These are phyloP conservation scores for Ceratosolen solmsi DNA, from an alignment of 1,140 invertebrate species.

Conservation along the genomic window DNA sequence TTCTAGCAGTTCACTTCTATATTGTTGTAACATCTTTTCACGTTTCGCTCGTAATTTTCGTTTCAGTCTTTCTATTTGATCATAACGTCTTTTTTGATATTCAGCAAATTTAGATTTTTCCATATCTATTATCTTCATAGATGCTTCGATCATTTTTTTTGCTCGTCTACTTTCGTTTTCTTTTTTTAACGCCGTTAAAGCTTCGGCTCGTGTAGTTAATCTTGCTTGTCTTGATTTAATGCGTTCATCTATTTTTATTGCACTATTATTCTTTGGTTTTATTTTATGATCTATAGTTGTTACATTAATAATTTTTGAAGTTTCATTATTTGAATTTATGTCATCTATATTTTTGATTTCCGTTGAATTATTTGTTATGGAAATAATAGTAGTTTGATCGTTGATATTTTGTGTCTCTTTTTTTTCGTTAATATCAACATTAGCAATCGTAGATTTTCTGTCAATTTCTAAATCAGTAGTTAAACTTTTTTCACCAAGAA, in stretches of 20 bases:
- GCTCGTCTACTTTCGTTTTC: conserved; percentile 50
- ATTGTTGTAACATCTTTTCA: conserved; percentile 52
- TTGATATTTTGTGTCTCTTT: background rate
- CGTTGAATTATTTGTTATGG: background rate
- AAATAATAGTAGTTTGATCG: background rate
- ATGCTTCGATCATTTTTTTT: conserved; percentile 43
- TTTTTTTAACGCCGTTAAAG: conserved; percentile 44
- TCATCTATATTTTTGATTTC: background rate
- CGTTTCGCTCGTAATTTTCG: conserved; percentile 54
- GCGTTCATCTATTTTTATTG: conserved; percentile 11
- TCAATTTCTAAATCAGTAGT: background rate
- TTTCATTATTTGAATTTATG: background rate
- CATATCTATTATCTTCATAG: conserved; percentile 31
- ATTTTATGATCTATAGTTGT: background rate
- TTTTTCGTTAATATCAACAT: background rate
- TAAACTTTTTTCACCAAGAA: background rate
- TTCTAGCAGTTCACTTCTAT: conserved; percentile 45
- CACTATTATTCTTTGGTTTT: conserved; percentile 27
- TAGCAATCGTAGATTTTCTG: no score
- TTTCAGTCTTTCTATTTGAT: conserved; percentile 52
- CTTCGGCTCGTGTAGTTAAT: conserved; percentile 47
- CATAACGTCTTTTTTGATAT: conserved; percentile 41
- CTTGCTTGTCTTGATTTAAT: conserved; percentile 37
- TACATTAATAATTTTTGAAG: conserved; percentile 6
- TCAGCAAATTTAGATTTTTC: conserved; percentile 42